Conservation (phyloP, 2,888 invertebrate genomes). For the Epistrophe grossulariae region DNA sequence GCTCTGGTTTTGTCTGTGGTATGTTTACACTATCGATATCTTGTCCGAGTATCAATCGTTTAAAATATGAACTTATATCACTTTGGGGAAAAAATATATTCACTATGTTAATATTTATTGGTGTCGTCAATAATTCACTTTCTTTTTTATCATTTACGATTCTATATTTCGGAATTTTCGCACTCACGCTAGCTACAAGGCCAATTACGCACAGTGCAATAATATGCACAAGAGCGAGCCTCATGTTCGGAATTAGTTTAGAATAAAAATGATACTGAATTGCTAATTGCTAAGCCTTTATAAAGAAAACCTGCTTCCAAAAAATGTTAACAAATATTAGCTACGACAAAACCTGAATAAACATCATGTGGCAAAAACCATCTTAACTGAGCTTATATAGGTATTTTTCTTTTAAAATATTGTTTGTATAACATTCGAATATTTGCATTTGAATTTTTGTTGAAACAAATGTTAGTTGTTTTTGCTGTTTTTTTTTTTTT, state of each 20-base stretch:
- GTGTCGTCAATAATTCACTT: neutral
- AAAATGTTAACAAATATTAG: slow-evolving; percentile 23
- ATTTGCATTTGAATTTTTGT: slow-evolving; percentile 34
- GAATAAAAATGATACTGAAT: slow-evolving; percentile 51
- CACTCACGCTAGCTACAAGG: slow-evolving; percentile 56
- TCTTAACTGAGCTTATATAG: slow-evolving; percentile 12
- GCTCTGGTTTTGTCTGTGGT: too few relatives aligned
- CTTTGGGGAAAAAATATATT: slow-evolving; percentile 26
- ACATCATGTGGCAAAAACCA: slow-evolving; percentile 40
- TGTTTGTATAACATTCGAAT: slow-evolving; percentile 10
- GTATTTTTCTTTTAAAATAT: slow-evolving; percentile 27
- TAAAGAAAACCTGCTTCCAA: slow-evolving; percentile 39
- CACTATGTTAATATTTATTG: slow-evolving; percentile 3
- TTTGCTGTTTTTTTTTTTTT: neutral
- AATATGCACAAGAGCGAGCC: slow-evolving; percentile 62
- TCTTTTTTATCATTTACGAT: neutral
- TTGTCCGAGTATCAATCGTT: neutral
- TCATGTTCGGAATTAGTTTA: slow-evolving; percentile 53
- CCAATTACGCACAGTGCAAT: slow-evolving; percentile 51
- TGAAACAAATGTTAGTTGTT: slow-evolving; percentile 41
- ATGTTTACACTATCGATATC: neutral
- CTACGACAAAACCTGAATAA: slow-evolving; percentile 53
- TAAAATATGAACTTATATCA: slow-evolving; percentile 7
- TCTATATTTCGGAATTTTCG: slow-evolving; percentile 25
- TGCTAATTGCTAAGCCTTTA: slow-evolving; percentile 33